A percentile compares a stretch with the other conserved stretches of the same genome.
Conservation (phyloP, 2,888 invertebrate species). For the Himalopsyche anomala region DNA sequence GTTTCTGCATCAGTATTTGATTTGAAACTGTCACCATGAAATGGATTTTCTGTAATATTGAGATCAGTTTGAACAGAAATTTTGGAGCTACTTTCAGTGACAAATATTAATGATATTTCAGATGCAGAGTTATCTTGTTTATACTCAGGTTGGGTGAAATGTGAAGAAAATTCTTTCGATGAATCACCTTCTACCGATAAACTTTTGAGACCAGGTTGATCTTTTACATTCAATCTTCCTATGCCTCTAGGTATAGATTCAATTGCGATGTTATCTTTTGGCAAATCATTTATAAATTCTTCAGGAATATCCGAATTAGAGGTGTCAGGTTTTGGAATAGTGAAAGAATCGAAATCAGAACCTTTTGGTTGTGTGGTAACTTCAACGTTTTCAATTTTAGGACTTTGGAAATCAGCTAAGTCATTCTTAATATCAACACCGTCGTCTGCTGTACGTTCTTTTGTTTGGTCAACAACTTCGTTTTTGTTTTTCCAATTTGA, state of each 20-base stretch:
- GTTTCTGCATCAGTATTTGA: neutral
- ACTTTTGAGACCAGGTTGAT: neutral
- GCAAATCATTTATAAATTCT: neutral
- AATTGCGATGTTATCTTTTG: neutral
- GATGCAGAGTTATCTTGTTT: neutral
- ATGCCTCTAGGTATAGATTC: neutral
- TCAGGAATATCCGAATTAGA: neutral
- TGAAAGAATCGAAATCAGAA: neutral
- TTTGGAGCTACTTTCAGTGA: constrained; percentile 60
- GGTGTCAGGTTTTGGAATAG: neutral
- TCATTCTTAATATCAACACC: neutral
- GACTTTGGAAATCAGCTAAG: neutral
- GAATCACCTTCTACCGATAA: neutral
- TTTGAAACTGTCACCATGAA: neutral
- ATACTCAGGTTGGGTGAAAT: neutral
- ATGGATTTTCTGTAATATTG: constrained; percentile 56
- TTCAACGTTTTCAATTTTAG: neutral
- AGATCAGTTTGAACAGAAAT: constrained; percentile 52
- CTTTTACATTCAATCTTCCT: neutral
- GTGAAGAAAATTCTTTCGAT: neutral
- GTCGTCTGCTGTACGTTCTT: neutral
- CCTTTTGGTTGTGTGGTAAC: neutral
- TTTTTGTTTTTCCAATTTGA: neutral
- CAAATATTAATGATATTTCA: constrained; percentile 44
- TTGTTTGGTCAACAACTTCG: neutral